Evolutionary conservation across 2,888 invertebrate species (phyloP).

Genomic region (Thecophora atra): DNA sequence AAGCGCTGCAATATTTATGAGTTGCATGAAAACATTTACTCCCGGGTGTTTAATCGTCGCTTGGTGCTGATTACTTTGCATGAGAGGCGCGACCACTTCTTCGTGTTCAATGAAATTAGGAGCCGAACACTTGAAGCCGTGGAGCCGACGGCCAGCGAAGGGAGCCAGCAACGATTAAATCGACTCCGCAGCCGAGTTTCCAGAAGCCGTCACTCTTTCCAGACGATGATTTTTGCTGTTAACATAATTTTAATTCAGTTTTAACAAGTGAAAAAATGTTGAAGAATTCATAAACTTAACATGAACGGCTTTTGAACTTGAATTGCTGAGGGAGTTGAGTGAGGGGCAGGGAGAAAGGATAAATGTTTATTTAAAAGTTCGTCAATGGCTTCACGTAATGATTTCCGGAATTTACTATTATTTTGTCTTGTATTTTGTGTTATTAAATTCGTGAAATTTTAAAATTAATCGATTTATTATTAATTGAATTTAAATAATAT

Average conservation of each 20-base stretch:
- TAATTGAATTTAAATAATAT: no score
- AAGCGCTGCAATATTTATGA: constrained; percentile 56
- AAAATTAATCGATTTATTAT: no score
- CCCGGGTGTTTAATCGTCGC: constrained; percentile 25
- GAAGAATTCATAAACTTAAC: not conserved
- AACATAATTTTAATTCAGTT: constrained; percentile 33
- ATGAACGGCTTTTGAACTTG: not conserved
- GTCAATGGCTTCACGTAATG: no score
- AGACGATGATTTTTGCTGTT: constrained; percentile 20
- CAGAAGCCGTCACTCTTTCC: not conserved
- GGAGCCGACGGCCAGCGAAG: not conserved
- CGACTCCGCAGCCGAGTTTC: not conserved
- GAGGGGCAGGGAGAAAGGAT: no score
- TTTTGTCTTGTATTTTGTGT: no score
- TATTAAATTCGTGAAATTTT: no score
- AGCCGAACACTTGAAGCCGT: constrained; percentile 12
- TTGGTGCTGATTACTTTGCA: constrained; percentile 23
- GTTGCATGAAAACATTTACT: constrained; percentile 41
- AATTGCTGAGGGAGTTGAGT: no score
- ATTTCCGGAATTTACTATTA: not conserved
- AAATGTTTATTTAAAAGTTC: no score
- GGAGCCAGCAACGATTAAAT: not conserved
- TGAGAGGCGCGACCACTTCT: not conserved
- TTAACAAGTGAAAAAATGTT: constrained; percentile 24
- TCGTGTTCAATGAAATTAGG: constrained; percentile 36